Percentiles rank a stretch among this genome's conserved stretches.
These are phyloP conservation scores for Eulithis prunata DNA, from an alignment of 2,888 invertebrate genomes.

Conservation along the genomic window DNA sequence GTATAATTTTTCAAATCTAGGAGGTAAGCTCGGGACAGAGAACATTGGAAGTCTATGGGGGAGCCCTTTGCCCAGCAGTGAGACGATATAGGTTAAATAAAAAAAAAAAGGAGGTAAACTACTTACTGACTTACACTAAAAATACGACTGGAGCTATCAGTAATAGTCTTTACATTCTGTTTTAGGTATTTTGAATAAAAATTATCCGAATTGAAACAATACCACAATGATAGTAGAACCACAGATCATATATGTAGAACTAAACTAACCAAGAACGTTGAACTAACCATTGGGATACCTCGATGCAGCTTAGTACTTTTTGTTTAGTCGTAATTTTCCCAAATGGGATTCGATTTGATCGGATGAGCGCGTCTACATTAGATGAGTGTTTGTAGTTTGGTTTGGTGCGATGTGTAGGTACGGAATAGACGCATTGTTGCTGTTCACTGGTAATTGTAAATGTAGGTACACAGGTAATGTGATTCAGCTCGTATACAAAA, in stretches of 20 bases:
- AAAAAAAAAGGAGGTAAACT: too few species aligned
- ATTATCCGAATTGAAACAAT: neutral
- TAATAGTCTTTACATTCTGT: too few species aligned
- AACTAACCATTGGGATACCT: neutral
- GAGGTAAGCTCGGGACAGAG: too few species aligned
- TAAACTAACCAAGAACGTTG: neutral
- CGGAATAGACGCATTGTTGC: slow-evolving; percentile 38
- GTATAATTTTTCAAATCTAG: too few species aligned
- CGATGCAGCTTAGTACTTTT: neutral
- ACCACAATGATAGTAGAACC: neutral
- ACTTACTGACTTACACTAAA: too few species aligned
- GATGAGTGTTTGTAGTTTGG: slow-evolving; percentile 23
- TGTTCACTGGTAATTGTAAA: slow-evolving; percentile 14
- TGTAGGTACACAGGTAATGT: slow-evolving; percentile 32
- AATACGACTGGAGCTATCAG: too few species aligned
- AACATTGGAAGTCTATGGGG: too few species aligned
- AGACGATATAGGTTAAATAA: too few species aligned
- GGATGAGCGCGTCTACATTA: slow-evolving; percentile 21
- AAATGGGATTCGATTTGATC: slow-evolving; percentile 23
- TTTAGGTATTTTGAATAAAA: too few species aligned
- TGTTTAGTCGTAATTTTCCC: slow-evolving; percentile 3
- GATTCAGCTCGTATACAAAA: slow-evolving; percentile 23
- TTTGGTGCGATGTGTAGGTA: slow-evolving; percentile 8
- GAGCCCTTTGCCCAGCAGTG: too few species aligned
- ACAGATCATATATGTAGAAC: too few species aligned